These are phyloP conservation scores for Mimachlamys varia DNA, from an alignment of 2,888 invertebrate genomes.

Conservation along the genomic window DNA sequence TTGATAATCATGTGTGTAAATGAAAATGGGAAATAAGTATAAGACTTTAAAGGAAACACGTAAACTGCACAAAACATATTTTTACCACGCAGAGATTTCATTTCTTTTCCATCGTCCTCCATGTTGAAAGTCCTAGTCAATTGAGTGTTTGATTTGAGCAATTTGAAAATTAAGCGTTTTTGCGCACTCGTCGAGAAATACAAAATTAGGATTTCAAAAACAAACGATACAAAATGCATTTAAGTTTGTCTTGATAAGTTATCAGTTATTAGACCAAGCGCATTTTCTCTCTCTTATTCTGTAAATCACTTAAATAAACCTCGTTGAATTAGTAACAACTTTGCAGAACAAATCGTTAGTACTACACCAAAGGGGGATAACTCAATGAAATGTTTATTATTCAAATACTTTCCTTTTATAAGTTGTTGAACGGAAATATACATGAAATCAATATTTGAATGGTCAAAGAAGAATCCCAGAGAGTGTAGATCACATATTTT, in stretches of 20 bases:
- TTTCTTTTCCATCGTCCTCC: constrained; percentile 32
- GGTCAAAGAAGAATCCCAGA: too few species aligned
- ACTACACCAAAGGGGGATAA: too few species aligned
- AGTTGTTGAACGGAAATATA: too few species aligned
- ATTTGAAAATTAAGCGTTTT: background rate
- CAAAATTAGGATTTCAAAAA: background rate
- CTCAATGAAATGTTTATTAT: too few species aligned
- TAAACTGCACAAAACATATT: background rate
- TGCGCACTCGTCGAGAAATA: background rate
- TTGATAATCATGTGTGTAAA: background rate
- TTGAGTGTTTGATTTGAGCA: background rate
- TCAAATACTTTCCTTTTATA: too few species aligned
- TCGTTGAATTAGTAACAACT: too few species aligned
- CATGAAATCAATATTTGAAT: too few species aligned
- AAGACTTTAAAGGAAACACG: background rate
- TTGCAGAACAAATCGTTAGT: too few species aligned
- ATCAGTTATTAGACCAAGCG: too few species aligned
- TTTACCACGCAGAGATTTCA: constrained; percentile 21
- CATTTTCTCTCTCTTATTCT: too few species aligned
- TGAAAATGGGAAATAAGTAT: background rate
- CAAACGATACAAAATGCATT: background rate
- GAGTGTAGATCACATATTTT: too few species aligned
- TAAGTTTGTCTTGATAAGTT: background rate
- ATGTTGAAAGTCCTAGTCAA: constrained; percentile 39
- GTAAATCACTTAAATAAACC: too few species aligned